Evolutionary conservation across 2,888 invertebrate genomes (phyloP), one percentile per base, ranked within the genome.

Genomic region (Plagiodera versicolora): DNA sequence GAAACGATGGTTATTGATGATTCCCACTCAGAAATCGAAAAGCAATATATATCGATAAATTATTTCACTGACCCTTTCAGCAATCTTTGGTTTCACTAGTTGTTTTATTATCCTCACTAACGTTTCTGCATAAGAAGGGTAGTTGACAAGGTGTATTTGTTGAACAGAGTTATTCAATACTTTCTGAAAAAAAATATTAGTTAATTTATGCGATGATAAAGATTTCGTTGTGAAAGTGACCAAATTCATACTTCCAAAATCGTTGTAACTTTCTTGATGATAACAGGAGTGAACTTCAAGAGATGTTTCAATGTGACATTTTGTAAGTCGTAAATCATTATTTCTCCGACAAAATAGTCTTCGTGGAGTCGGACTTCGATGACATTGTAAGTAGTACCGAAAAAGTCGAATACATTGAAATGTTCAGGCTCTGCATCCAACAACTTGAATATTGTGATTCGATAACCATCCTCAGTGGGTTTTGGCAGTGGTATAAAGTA

Each of bases 401-500:
- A 76, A 11, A 81, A 71, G 6, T 74, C 65, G 56, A 81, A 79
- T 0, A 74, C 65, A 0, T 75, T 74, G 56, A 81, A 81, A 8
- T 73, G 72, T 24, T 66, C 63, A 1, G 66, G 62, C 47, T 66
- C 61, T 6, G 51, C 50, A 16, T 70, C 65, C 9, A 63, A 58
- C 0, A 82, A 64, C 67, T 83, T 77, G 1, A 82, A 80, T 1
- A 84, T 70, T 74, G 79, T 79, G 0, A 84, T 79, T 49, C 84
- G 75, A 5, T 81, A 77, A 8, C 77, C 75, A 44, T 83, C 82
- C 0, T 80, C 78, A 46, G 77, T 79, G 9, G 83, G 54, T 61
- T 81, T 82, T n/a, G 83, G 83, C 0, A 84, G 70, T 1, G 83
- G 81, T 0, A 82, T 70, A 60, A 78, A 81, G 56, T 77, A 75